Evolutionary conservation across 2,113 vertebrate species (phyloP).

Genomic region (Gambusia affinis): DNA sequence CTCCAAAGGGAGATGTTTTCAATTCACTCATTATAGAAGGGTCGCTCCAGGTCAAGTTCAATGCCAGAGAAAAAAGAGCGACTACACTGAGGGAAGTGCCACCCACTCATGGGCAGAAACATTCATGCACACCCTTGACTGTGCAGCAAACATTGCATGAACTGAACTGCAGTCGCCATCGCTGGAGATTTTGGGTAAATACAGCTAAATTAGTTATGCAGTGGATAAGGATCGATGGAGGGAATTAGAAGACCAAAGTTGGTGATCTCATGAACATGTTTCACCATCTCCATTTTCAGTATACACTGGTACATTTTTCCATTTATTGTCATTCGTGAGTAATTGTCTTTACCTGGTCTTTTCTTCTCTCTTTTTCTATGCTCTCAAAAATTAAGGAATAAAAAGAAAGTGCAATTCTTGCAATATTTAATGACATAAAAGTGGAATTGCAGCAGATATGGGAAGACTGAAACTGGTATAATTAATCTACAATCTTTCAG

Average conservation of each 20-base stretch:
- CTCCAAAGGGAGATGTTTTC: slow-evolving; percentile 99
- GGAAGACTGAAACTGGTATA: background rate
- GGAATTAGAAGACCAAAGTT: background rate
- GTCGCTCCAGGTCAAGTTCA: slow-evolving; percentile 97
- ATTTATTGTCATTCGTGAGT: slow-evolving; percentile 18
- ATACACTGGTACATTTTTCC: background rate
- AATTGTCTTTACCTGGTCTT: slow-evolving; percentile 1
- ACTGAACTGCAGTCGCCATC: slow-evolving; percentile 81
- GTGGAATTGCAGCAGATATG: background rate
- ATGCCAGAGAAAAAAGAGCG: slow-evolving; percentile 93
- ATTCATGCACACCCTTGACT: background rate
- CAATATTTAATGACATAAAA: too few relatives aligned
- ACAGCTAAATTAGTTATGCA: slow-evolving; percentile 90
- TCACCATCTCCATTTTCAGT: background rate
- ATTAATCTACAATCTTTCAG: background rate
- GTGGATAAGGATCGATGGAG: slow-evolving; percentile 57
- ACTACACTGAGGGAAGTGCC: slow-evolving; percentile 86
- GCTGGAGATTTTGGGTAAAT: slow-evolving; percentile 86
- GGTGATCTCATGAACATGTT: background rate
- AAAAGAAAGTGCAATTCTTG: background rate
- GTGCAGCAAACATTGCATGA: slow-evolving; percentile 51
- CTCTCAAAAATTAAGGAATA: slow-evolving; percentile 14
- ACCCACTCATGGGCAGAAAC: slow-evolving; percentile 72
- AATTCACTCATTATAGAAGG: slow-evolving; percentile 98
- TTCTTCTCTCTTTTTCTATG: background rate